Conservation (phyloP, 2,888 invertebrate species). For the Galerucella calmariensis region DNA sequence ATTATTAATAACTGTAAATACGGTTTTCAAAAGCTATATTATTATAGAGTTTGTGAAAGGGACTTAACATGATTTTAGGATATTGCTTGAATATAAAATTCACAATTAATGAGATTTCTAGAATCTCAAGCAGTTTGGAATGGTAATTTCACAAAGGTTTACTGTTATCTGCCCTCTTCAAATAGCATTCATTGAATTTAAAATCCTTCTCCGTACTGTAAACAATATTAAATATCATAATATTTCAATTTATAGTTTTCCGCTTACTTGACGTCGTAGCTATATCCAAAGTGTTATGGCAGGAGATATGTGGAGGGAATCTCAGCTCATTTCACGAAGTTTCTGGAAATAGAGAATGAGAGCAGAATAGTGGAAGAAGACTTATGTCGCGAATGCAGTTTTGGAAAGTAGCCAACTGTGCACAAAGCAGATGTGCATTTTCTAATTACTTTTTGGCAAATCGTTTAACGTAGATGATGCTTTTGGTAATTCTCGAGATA, state of each 20-base stretch:
- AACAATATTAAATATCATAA: conserved; percentile 43
- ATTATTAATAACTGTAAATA: too few species aligned
- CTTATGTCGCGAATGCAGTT: conserved; percentile 34
- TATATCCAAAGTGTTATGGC: conserved; percentile 47
- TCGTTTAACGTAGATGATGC: conserved; percentile 21
- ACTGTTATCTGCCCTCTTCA: too few species aligned
- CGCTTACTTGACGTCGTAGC: conserved; percentile 48
- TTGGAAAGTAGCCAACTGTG: conserved; percentile 39
- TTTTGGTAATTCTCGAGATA: conserved; percentile 18
- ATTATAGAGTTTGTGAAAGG: too few species aligned
- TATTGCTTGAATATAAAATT: too few species aligned
- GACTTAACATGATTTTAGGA: too few species aligned
- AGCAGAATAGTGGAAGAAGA: conserved; percentile 29
- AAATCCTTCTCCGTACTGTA: conserved; percentile 3
- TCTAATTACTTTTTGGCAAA: conserved; percentile 30
- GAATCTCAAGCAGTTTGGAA: too few species aligned
- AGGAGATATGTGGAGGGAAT: conserved; percentile 13
- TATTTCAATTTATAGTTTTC: conserved; percentile 51
- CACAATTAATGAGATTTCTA: too few species aligned
- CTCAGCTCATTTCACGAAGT: conserved; percentile 9
- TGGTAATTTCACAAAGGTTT: too few species aligned
- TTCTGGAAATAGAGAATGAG: conserved; percentile 10
- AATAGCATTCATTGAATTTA: too few species aligned
- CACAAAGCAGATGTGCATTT: conserved; percentile 42
- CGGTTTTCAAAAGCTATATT: too few species aligned